Evolutionary conservation across 2,888 invertebrate genomes (phyloP).

Genomic region (Tachystola acroxantha): DNA sequence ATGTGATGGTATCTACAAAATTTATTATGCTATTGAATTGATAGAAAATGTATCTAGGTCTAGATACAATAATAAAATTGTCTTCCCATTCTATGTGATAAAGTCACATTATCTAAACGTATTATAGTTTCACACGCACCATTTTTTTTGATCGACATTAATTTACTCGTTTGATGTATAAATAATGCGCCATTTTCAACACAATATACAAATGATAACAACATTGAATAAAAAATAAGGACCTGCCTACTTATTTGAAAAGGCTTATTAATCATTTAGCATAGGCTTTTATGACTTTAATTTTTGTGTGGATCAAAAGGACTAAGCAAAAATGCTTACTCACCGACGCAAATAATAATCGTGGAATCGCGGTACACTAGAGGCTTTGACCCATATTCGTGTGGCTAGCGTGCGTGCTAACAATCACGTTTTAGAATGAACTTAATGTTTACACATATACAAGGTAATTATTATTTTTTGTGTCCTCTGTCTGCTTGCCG

Average conservation of each 20-base stretch:
- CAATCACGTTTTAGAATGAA: constrained; percentile 55
- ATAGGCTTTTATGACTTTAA: neutral
- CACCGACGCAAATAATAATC: constrained; percentile 45
- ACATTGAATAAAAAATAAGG: too few species aligned
- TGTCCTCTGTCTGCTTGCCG: constrained; percentile 41
- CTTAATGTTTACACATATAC: constrained; percentile 62
- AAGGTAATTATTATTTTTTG: constrained; percentile 52
- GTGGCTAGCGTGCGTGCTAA: constrained; percentile 47
- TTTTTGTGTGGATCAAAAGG: constrained; percentile 12
- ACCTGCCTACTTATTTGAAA: neutral
- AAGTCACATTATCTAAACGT: too few species aligned
- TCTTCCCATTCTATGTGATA: too few species aligned
- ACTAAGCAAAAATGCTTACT: constrained; percentile 39
- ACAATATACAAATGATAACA: too few species aligned
- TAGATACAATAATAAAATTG: too few species aligned
- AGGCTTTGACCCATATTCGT: constrained; percentile 40
- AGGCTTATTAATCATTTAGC: constrained; percentile 1
- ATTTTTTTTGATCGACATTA: too few species aligned
- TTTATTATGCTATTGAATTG: too few species aligned
- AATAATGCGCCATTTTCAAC: neutral
- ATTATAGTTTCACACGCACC: too few species aligned
- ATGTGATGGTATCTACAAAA: too few species aligned
- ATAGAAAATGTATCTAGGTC: too few species aligned
- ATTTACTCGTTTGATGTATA: neutral
- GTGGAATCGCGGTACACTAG: constrained; percentile 33